Evolutionary conservation across 2,797 vertebrate genomes (phyloP), one percentile per base, ranked within the genome.

Genomic region (Anisognathus igniventris): DNA sequence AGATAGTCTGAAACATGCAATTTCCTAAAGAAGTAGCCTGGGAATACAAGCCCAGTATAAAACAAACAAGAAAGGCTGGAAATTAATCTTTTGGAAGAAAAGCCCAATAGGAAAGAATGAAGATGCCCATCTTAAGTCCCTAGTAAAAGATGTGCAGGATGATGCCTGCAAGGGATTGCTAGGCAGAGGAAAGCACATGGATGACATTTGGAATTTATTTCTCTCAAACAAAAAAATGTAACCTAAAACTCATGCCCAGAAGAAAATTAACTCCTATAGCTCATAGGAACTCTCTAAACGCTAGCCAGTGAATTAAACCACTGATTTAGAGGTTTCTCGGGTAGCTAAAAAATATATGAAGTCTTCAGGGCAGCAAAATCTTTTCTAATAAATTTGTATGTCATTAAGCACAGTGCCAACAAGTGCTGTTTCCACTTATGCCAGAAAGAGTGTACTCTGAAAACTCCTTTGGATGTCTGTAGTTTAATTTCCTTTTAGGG

Each of bases 191-290:
- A 92, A 87, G 67, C 76, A 76, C 83, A 77, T 37, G 57, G 90
- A 85, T 95, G 90, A 89, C 65, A 89, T 96, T 94, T 94, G 86
- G 88, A 95, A 93, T 93, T 83, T 93, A 77, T 88, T 93, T 94
- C 73, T 93, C 72, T 74, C 35, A 70, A 91, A 91, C 60, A 93
- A 96, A 93, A 93, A 91, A 89, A 53, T 67, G 92, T 87, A 95
- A 93, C 91, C 42, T 74, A 91, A 95, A 95, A 89, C 88, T 91
- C 57, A 61, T 94, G 84, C 81, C 88, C 88, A 77, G 61, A 87
- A 91, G 93, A 91, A 85, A 89, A 90, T 79, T 78, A 78, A 84
- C 39, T 93, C 48, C 71, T 92, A 3, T 40, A 76, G 64, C 48
- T 87, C 18, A 3, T 47, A 90, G 61, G 35, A 95, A 58, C 75